Conservation (phyloP, 2,797 vertebrate species). For the Mastacembelus armatus region DNA sequence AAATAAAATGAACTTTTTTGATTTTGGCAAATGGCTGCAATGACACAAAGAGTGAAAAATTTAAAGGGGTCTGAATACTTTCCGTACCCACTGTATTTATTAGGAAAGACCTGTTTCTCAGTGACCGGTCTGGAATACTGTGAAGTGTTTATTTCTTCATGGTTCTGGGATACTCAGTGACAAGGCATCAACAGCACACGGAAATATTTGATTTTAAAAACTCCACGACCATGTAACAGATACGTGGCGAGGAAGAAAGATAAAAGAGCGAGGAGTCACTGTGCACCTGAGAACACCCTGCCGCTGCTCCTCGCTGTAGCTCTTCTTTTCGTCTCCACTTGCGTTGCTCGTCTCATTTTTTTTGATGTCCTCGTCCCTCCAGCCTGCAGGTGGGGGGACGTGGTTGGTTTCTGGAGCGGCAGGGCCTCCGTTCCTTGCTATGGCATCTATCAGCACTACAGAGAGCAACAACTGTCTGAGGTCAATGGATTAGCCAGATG, state of each 20-base stretch:
- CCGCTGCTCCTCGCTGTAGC: slow-evolving; percentile 91
- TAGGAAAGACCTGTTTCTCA: background rate
- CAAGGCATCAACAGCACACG: background rate
- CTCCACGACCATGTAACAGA: background rate
- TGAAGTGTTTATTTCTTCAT: background rate
- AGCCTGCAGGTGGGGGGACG: slow-evolving; percentile 80
- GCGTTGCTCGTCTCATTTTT: slow-evolving; percentile 45
- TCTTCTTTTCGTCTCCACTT: slow-evolving; percentile 83
- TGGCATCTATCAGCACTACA: slow-evolving; percentile 90
- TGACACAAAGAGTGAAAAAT: no score
- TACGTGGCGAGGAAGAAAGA: no score
- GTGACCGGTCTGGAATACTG: no score
- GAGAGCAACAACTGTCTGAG: slow-evolving; percentile 17
- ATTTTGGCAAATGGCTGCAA: no score
- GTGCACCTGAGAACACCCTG: slow-evolving; percentile 91
- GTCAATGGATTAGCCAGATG: slow-evolving; percentile 5
- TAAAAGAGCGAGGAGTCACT: background rate
- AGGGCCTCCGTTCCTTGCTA: slow-evolving; percentile 84
- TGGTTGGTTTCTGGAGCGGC: slow-evolving; percentile 73
- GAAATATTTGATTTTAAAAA: background rate
- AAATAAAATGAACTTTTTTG: no score
- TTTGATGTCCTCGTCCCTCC: slow-evolving; percentile 82
- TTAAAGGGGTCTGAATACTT: no score
- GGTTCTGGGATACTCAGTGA: background rate
- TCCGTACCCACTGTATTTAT: no score